Conservation (phyloP, 2,113 vertebrate genomes). For the Carassius carassius region DNA sequence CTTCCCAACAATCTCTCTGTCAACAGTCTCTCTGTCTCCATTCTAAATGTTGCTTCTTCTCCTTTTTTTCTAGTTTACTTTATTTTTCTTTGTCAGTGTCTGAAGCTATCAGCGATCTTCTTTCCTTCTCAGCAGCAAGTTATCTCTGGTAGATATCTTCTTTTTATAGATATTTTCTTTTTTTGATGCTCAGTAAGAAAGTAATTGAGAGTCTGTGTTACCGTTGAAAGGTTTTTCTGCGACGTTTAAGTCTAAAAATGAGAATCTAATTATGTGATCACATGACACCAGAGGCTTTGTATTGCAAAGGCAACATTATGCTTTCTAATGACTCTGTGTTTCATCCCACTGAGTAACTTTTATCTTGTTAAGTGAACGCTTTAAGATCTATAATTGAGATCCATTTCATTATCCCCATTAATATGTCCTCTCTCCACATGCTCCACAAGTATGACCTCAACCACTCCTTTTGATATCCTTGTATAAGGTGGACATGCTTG, state of each 20-base stretch:
- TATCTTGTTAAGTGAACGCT: neutral
- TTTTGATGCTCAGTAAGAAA: neutral
- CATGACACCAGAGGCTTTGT: neutral
- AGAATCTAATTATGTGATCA: conserved; percentile 3
- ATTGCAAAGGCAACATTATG: neutral
- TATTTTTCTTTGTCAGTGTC: conserved; percentile 34
- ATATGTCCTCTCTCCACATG: neutral
- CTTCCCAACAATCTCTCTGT: neutral
- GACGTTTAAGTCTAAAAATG: neutral
- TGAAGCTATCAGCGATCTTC: conserved; percentile 38
- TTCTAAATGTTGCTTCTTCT: conserved; percentile 4
- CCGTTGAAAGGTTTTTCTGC: neutral
- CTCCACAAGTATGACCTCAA: conserved; percentile 13
- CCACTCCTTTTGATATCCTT: neutral
- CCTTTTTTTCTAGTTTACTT: conserved; percentile 8
- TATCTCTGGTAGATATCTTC: conserved; percentile 36
- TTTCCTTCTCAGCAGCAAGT: conserved; percentile 33
- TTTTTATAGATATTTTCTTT: neutral
- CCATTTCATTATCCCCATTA: neutral
- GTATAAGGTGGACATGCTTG: conserved; percentile 16
- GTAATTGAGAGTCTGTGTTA: neutral
- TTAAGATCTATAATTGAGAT: neutral
- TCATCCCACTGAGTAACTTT: conserved; percentile 4
- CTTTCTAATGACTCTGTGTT: neutral
- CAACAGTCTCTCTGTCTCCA: conserved; percentile 30